Percentiles rank a stretch among this genome's conserved stretches.
Evolutionary conservation across 2,888 invertebrate species (phyloP).

Genomic region (Trachelus tabidus): DNA sequence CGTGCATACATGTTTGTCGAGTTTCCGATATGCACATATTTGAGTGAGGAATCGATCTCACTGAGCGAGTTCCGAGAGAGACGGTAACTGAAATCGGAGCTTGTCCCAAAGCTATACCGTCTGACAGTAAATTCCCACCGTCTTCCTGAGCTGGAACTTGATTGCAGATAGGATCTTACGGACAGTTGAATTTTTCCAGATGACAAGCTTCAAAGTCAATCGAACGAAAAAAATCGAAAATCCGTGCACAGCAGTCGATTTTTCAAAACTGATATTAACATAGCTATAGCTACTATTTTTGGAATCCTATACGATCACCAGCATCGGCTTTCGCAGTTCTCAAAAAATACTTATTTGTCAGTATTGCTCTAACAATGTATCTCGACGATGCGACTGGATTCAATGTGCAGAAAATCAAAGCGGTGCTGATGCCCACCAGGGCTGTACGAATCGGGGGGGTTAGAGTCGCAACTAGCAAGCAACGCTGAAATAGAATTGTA

Average conservation of each 20-base stretch:
- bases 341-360: not conserved
- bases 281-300: too few species aligned
- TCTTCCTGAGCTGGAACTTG: not conserved
- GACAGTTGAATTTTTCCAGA: too few species aligned
- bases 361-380: not conserved
- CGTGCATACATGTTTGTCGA: conserved; percentile 40
- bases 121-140: not conserved
- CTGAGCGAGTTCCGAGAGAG: not conserved
- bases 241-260: too few species aligned
- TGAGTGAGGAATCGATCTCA: conserved; percentile 25
- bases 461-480: not conserved
- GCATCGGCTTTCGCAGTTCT: too few species aligned
- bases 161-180: not conserved
- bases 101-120: not conserved
- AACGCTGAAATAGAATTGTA: not conserved
- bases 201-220: too few species aligned
- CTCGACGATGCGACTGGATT: not conserved
- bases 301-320: too few species aligned
- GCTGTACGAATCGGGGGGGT: too few species aligned
- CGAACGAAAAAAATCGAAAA: too few species aligned
- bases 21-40: conserved; percentile 43
- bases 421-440: not conserved
- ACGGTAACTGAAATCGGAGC: not conserved
- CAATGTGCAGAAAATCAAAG: not conserved
- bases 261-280: too few species aligned